Evolutionary conservation across 2,113 vertebrate genomes (phyloP).

Genomic region (Lanius ludovicianus): DNA sequence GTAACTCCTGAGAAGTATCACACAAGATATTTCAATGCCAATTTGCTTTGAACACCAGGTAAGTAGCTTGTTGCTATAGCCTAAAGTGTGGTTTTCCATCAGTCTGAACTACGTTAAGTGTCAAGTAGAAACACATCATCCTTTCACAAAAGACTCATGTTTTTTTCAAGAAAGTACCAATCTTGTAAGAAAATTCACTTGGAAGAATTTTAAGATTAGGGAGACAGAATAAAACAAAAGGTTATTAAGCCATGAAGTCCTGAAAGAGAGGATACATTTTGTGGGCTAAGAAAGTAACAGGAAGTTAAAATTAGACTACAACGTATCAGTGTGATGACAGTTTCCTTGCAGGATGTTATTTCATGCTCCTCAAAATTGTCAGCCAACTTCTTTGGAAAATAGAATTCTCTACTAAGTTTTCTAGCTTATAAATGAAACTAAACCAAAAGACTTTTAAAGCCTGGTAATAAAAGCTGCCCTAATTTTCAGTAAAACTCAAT

Average conservation of each 20-base stretch:
- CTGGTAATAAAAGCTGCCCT: not conserved
- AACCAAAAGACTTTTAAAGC: not conserved
- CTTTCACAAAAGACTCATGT: not conserved
- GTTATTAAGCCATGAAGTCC: not conserved
- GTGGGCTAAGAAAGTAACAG: not conserved
- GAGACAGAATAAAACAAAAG: not conserved
- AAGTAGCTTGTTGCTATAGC: not conserved
- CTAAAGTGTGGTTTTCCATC: not conserved
- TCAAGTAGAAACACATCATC: not conserved
- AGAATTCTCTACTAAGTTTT: not conserved
- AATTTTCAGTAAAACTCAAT: not conserved
- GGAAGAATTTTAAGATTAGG: not conserved
- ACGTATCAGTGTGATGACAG: not conserved
- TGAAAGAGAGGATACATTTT: not conserved
- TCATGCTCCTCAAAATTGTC: not conserved
- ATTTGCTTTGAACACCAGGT: not conserved
- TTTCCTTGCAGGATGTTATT: not conserved
- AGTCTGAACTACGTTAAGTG: rapidly evolving
- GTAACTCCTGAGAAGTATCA: not conserved
- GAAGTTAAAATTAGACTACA: not conserved
- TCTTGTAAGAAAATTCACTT: not conserved
- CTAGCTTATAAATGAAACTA: not conserved
- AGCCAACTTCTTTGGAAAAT: not conserved
- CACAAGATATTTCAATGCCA: not conserved
- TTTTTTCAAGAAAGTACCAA: not conserved